These are phyloP conservation scores for Volucella inanis DNA, from an alignment of 2,888 invertebrate genomes.

Conservation along the genomic window DNA sequence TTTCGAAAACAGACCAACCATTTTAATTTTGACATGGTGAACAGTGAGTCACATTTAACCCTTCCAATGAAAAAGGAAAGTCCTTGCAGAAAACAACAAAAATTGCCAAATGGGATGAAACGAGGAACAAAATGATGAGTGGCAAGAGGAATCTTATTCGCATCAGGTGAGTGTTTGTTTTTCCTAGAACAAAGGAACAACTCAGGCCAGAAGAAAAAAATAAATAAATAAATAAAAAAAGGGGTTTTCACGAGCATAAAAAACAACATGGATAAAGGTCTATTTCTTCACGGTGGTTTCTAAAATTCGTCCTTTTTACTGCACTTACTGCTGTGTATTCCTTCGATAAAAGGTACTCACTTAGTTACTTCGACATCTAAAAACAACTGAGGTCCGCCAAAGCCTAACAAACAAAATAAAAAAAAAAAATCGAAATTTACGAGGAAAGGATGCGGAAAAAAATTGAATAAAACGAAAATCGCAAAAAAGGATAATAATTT, in stretches of 20 bases:
- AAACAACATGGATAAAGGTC: constrained; percentile 40
- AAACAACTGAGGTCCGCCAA: constrained; percentile 67
- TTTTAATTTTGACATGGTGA: constrained; percentile 44
- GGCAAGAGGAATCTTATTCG: constrained; percentile 49
- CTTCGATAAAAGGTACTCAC: constrained; percentile 53
- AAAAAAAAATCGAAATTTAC: neutral
- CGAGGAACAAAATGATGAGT: constrained; percentile 36
- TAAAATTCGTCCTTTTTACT: constrained; percentile 44
- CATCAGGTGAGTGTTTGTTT: constrained; percentile 65
- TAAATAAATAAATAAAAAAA: constrained; percentile 37
- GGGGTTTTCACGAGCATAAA: constrained; percentile 64
- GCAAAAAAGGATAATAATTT: constrained; percentile 64
- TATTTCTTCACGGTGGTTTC: constrained; percentile 63
- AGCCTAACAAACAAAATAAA: constrained; percentile 14
- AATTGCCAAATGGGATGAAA: constrained; percentile 61
- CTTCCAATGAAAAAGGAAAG: constrained; percentile 72
- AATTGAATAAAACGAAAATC: constrained; percentile 60
- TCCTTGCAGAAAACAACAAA: constrained; percentile 38
- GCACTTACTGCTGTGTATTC: neutral
- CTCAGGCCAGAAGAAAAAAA: constrained; percentile 14
- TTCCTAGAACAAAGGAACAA: constrained; percentile 51
- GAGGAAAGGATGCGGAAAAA: constrained; percentile 11
- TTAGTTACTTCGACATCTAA: constrained; percentile 59
- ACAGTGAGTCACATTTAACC: constrained; percentile 60
- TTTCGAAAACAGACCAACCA: constrained; percentile 29